Evolutionary conservation across 2,113 vertebrate genomes (phyloP).

Genomic region (Neolamprologus fasciatus): DNA sequence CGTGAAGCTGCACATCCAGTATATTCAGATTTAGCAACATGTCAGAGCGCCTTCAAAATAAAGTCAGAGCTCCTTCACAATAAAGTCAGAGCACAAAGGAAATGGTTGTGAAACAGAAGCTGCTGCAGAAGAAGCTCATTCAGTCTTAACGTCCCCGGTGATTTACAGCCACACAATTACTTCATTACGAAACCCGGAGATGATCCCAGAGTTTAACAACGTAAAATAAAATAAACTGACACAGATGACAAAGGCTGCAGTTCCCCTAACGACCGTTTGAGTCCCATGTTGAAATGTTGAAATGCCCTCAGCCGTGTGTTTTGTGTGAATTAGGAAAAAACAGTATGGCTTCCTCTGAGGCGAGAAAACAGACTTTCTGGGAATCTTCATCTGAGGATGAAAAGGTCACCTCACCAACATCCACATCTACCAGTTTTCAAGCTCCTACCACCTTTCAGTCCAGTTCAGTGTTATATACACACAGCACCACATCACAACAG

Average conservation of each 20-base stretch:
- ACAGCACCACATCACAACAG: background rate
- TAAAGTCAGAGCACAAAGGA: background rate
- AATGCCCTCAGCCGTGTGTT: background rate
- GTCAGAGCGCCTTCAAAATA: background rate
- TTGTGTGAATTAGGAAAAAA: background rate
- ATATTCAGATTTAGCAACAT: background rate
- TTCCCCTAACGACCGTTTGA: background rate
- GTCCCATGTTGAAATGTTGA: background rate
- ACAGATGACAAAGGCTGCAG: background rate
- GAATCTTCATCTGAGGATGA: background rate
- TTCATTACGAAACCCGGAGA: accelerated
- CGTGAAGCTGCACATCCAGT: background rate
- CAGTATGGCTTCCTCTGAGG: background rate
- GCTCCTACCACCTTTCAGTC: background rate
- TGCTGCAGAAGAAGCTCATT: background rate
- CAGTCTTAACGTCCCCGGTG: background rate
- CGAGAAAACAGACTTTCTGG: background rate
- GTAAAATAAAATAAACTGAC: background rate
- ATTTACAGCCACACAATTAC: background rate
- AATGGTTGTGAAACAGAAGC: background rate
- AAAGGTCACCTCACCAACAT: background rate
- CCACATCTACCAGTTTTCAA: background rate
- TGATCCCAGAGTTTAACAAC: background rate
- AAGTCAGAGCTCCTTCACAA: background rate
- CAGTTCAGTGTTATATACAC: background rate